Evolutionary conservation across 2,888 invertebrate genomes (phyloP).

Genomic region (Diadromus collaris): DNA sequence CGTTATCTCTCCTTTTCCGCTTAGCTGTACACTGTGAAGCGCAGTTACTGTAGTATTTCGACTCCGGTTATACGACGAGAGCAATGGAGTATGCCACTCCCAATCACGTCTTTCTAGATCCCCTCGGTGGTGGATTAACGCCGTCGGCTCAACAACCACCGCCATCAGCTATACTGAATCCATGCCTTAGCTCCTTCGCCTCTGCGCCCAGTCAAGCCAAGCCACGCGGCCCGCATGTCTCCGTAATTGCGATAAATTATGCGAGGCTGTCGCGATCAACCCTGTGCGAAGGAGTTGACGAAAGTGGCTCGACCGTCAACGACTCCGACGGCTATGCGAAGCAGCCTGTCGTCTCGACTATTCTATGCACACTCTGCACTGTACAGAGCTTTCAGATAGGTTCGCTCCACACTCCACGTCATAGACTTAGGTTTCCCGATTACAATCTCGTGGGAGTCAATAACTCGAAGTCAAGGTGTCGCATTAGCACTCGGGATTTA

Average conservation of each 20-base stretch:
- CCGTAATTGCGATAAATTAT: slow-evolving; percentile 62
- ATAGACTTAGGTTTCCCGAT: slow-evolving; percentile 35
- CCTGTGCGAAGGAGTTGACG: slow-evolving; percentile 44
- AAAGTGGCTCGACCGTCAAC: slow-evolving; percentile 47
- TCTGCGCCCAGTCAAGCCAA: slow-evolving; percentile 22
- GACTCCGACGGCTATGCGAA: slow-evolving; percentile 26
- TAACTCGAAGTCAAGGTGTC: slow-evolving; percentile 12
- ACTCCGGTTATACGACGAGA: not conserved
- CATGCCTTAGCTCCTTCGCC: slow-evolving; percentile 28
- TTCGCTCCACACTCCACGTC: slow-evolving; percentile 37
- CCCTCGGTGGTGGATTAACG: slow-evolving; percentile 30
- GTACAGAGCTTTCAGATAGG: slow-evolving; percentile 30
- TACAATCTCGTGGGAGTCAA: slow-evolving; percentile 27
- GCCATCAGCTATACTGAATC: slow-evolving; percentile 32
- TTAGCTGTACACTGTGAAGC: not conserved
- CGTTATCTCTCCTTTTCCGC: not conserved
- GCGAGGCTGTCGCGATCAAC: slow-evolving; percentile 54
- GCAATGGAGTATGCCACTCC: slow-evolving; percentile 64
- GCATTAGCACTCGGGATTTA: slow-evolving; percentile 22
- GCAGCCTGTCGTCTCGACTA: slow-evolving; percentile 36
- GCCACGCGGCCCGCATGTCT: slow-evolving; percentile 26
- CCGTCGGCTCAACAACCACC: slow-evolving; percentile 26
- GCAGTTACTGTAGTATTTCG: slow-evolving; percentile 6
- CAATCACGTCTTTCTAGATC: slow-evolving; percentile 64
- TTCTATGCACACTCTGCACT: slow-evolving; percentile 6